A percentile compares a stretch with the other conserved stretches of the same genome.
phyloP scores from a whole-genome alignment of 2,888 invertebrate species.

The Xestia xanthographa region DNA sequence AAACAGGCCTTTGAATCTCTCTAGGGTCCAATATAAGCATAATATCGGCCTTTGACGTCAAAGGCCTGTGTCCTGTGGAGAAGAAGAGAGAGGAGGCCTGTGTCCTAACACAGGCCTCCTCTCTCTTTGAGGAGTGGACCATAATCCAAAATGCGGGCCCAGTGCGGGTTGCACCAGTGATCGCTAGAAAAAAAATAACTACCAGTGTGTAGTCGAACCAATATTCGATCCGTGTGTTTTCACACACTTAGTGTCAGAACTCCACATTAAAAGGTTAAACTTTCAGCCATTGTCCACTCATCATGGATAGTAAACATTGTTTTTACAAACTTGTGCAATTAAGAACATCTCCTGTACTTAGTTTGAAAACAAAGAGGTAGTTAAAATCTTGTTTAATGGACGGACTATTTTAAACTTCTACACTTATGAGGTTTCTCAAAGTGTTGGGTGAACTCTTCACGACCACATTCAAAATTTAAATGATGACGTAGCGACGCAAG shows the following conservation, averaged over 20 bases:
- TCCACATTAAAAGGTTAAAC: slow-evolving; percentile 46
- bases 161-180: not conserved
- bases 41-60: not conserved
- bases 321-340: slow-evolving; percentile 45
- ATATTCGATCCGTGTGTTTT: slow-evolving; percentile 32
- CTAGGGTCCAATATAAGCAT: not conserved
- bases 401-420: slow-evolving; percentile 11
- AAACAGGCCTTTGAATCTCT: not conserved
- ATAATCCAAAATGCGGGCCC: not conserved
- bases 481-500: not conserved
- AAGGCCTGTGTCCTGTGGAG: no score
- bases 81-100: no score
- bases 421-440: slow-evolving; percentile 4
- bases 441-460: not conserved
- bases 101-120: not conserved
- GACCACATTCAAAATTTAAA: not conserved
- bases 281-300: slow-evolving; percentile 41
- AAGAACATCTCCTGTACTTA: slow-evolving; percentile 41
- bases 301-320: slow-evolving; percentile 39
- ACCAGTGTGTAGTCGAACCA: not conserved
- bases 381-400: slow-evolving; percentile 36
- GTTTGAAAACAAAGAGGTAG: slow-evolving; percentile 47
- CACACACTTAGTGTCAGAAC: slow-evolving; percentile 36
- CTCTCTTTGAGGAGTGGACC: not conserved
- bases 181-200: not conserved